Percentiles rank a stretch among this genome's conserved stretches.
Conservation (phyloP, 2,113 vertebrate species). For the Lepus timidus region DNA sequence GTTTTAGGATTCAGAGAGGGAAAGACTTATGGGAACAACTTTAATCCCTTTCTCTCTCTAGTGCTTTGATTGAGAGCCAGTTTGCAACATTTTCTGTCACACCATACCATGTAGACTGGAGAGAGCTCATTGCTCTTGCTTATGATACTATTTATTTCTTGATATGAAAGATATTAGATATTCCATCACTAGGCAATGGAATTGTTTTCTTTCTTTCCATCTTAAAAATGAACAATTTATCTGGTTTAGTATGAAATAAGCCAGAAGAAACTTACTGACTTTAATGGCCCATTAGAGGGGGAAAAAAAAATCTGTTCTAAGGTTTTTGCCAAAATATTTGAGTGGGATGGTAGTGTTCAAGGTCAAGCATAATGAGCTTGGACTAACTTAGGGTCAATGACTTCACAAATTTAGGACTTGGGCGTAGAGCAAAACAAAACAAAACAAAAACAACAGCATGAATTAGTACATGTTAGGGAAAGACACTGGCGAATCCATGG, state of each 20-base stretch:
- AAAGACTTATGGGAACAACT: neutral
- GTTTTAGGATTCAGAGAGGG: neutral
- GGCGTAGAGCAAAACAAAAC: neutral
- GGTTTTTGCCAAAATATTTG: slow-evolving; percentile 3
- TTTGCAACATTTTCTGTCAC: neutral
- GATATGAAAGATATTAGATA: slow-evolving; percentile 72
- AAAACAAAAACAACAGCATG: neutral
- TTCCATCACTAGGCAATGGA: slow-evolving; percentile 27
- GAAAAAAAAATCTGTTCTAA: neutral
- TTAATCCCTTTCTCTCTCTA: neutral
- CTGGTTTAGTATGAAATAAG: slow-evolving; percentile 65
- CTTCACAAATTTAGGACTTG: neutral
- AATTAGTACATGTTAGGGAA: neutral
- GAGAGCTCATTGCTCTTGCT: neutral
- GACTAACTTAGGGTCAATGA: neutral
- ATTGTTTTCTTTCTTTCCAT: slow-evolving; percentile 34
- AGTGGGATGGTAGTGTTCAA: neutral
- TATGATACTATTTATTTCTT: slow-evolving; percentile 43
- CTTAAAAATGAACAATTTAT: slow-evolving; percentile 47
- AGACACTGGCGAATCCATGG: neutral
- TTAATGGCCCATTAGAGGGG: slow-evolving; percentile 46
- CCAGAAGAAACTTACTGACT: neutral
- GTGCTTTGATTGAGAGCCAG: neutral
- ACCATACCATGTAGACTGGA: neutral
- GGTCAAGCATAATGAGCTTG: slow-evolving; percentile 19